Conservation (phyloP, 2,113 vertebrate species). For the Castor canadensis region DNA sequence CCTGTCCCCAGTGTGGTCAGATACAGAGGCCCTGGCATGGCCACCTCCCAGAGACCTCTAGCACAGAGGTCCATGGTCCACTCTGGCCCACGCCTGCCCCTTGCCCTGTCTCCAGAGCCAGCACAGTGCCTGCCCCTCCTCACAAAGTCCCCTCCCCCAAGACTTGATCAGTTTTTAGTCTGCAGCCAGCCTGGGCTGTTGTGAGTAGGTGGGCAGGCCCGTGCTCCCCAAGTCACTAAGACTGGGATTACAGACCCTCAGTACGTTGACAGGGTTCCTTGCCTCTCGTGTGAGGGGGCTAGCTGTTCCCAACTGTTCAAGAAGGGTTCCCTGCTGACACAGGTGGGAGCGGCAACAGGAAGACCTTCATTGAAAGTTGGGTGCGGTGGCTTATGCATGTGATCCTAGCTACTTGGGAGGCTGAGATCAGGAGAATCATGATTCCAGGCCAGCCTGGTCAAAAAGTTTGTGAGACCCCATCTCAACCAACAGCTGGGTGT, state of each 20-base stretch:
- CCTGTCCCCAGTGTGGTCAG: not conserved
- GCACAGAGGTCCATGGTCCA: not conserved
- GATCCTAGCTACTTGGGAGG: too few species aligned
- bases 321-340: not conserved
- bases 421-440: too few species aligned
- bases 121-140: not conserved
- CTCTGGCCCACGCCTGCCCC: not conserved
- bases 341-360: not conserved
- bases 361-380: not conserved
- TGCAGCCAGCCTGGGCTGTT: too few species aligned
- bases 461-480: too few species aligned
- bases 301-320: not conserved
- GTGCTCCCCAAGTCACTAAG: not conserved
- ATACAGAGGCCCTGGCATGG: not conserved
- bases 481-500: too few species aligned
- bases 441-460: too few species aligned
- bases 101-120: not conserved
- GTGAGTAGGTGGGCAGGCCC: not conserved
- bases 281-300: not conserved
- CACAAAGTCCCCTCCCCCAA: not conserved
- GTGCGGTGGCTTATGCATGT: too few species aligned
- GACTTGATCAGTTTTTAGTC: rapidly evolving
- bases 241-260: not conserved
- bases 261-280: not conserved
- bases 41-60: not conserved